Evolutionary conservation across 2,888 invertebrate species (phyloP).

Genomic region (Stenurella melanura): DNA sequence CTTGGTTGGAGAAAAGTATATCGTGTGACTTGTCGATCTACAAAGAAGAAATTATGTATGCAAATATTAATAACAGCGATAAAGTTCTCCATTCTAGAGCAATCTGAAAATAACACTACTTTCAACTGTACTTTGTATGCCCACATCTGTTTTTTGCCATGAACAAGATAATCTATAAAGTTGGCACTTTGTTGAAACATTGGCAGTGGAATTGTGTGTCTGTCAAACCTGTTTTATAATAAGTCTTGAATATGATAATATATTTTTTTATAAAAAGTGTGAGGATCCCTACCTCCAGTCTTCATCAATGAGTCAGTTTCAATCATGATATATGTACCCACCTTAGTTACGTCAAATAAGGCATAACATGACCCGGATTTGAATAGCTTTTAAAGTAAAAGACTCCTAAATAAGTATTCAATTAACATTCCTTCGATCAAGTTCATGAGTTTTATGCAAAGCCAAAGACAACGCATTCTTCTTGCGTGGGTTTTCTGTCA

Average conservation of each 20-base stretch:
- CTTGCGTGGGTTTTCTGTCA: slow-evolving; percentile 25
- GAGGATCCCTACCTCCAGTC: neutral
- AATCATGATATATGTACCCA: neutral
- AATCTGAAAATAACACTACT: too few relatives aligned
- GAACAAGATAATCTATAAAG: too few relatives aligned
- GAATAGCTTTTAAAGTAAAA: slow-evolving; percentile 5
- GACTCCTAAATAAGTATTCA: slow-evolving; percentile 4
- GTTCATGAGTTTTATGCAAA: slow-evolving; percentile 4
- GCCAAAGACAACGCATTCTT: neutral
- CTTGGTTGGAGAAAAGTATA: too few relatives aligned
- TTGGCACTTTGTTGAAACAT: too few relatives aligned
- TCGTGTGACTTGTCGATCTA: too few relatives aligned
- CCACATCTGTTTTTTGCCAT: too few relatives aligned
- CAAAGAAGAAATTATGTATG: too few relatives aligned
- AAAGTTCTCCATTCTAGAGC: too few relatives aligned
- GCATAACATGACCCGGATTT: slow-evolving; percentile 16
- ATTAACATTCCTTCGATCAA: slow-evolving; percentile 17
- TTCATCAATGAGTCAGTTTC: slow-evolving; percentile 1
- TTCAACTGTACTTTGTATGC: too few relatives aligned
- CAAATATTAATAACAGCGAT: too few relatives aligned
- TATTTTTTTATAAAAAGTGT: neutral
- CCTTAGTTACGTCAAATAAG: slow-evolving; percentile 11
- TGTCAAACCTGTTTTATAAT: slow-evolving; percentile 1
- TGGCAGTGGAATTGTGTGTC: too few relatives aligned
- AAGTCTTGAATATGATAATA: neutral